phyloP scores from a whole-genome alignment of 2,113 vertebrate genomes.

The Philantomba maxwellii region DNA sequence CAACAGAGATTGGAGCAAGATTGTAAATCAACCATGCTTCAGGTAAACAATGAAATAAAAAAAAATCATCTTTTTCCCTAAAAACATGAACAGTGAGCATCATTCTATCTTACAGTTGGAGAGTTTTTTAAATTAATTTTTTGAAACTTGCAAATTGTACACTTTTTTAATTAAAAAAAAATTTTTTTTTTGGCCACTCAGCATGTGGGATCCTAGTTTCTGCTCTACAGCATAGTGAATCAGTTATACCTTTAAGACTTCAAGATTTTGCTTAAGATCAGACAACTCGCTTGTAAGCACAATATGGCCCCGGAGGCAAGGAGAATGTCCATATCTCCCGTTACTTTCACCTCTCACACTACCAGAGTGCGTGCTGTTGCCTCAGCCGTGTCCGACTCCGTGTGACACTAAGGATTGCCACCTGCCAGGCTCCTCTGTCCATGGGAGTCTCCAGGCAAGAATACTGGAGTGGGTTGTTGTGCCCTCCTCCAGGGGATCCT shows the following conservation, averaged over 20 bases:
- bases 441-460: neutral
- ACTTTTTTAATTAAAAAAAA: neutral
- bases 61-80: neutral
- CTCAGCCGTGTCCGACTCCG: rapidly evolving
- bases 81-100: neutral
- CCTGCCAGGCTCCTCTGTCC: neutral
- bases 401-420: neutral
- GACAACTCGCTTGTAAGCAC: neutral
- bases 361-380: neutral
- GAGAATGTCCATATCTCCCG: neutral
- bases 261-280: neutral
- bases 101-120: neutral
- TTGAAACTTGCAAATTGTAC: neutral
- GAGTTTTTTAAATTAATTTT: neutral
- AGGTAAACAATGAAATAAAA: neutral
- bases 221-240: neutral
- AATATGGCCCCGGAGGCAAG: neutral
- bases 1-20: neutral
- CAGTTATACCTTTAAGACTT: neutral
- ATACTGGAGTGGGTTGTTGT: neutral
- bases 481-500: neutral
- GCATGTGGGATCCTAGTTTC: neutral
- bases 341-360: neutral
- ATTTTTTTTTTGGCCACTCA: neutral
- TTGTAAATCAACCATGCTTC: neutral